Evolutionary conservation across 2,888 invertebrate genomes (phyloP), one percentile per base, ranked within the genome.

Genomic region (Resseliella maxima): DNA sequence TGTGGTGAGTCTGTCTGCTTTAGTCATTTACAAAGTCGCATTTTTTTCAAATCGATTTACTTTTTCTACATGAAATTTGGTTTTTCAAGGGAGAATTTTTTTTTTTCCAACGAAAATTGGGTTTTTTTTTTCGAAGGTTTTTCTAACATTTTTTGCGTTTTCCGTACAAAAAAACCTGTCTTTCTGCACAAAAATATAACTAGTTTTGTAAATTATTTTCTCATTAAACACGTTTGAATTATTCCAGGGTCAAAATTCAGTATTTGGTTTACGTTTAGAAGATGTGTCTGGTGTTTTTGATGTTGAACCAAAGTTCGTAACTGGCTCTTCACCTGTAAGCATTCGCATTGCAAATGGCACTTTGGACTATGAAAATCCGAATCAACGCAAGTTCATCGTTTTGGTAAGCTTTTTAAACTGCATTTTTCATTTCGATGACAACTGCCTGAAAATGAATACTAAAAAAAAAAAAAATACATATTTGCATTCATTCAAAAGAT

Each of bases 291-390:
- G 94, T 6, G 95, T 95, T 0, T 97, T 97, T 90, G 93, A 95
- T 35, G 95, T 97, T 85, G 97, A 97, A 88, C 97, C 97, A 0
- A 93, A 94, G 86, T 92, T 93, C 45, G 97, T 96, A 0, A 94
- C 94, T 0, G 97, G 97, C 50, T 95, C 95, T 87, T 95, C 97
- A 0, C 94, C 95, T 41, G 96, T 97, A 59, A 96, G 95, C 24
- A 94, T 98, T 87, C 93, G 96, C 31, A 94, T 97, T 0, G 94
- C 95, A 87, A 95, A 96, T 89, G 95, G 94, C 87, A 93, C 94
- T 1, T 92, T 98, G 87, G 97, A 97, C 90, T 97, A 96, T 89
- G 97, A 98, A 90, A 96, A 97, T 90, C 96, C 96, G 21, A 97
- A 97, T 91, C 96, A 97, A 90, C 93, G 97, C 88, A 97, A 97